Percentiles rank a stretch among this genome's conserved stretches.
Evolutionary conservation across 2,113 vertebrate species (phyloP).

Genomic region (Uria lomvia): DNA sequence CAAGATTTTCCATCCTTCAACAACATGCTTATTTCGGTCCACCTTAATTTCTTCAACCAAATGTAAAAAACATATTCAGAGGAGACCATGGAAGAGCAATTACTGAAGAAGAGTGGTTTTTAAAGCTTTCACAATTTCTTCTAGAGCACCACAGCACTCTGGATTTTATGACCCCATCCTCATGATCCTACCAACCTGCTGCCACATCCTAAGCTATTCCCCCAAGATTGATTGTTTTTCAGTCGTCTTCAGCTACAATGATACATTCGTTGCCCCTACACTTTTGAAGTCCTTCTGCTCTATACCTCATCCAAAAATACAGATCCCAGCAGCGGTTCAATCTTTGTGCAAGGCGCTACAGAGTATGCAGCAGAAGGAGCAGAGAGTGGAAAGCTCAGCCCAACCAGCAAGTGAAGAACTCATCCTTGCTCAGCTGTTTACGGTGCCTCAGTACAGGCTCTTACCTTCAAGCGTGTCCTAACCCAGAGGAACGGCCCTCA

Average conservation of each 20-base stretch:
- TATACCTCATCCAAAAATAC: neutral
- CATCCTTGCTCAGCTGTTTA: neutral
- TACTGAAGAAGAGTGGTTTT: neutral
- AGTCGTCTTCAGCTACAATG: neutral
- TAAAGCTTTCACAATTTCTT: neutral
- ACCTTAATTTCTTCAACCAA: neutral
- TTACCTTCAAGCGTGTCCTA: neutral
- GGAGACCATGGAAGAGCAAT: neutral
- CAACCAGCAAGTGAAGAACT: neutral
- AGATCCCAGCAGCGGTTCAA: neutral
- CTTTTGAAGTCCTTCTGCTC: neutral
- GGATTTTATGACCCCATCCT: neutral
- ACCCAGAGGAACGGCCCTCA: neutral
- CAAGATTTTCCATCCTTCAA: neutral
- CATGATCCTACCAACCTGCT: neutral
- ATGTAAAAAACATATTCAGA: neutral
- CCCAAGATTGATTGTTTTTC: neutral
- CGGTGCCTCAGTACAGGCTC: neutral
- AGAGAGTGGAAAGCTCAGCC: neutral
- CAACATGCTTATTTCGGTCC: neutral
- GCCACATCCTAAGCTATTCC: neutral
- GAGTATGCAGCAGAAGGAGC: neutral
- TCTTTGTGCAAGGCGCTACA: neutral
- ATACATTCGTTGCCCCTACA: accelerated
- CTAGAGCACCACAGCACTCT: neutral